A percentile compares a stretch with the other conserved stretches of the same genome.
Evolutionary conservation across 2,113 vertebrate genomes (phyloP).

Genomic region (Proterorhinus semilunaris): DNA sequence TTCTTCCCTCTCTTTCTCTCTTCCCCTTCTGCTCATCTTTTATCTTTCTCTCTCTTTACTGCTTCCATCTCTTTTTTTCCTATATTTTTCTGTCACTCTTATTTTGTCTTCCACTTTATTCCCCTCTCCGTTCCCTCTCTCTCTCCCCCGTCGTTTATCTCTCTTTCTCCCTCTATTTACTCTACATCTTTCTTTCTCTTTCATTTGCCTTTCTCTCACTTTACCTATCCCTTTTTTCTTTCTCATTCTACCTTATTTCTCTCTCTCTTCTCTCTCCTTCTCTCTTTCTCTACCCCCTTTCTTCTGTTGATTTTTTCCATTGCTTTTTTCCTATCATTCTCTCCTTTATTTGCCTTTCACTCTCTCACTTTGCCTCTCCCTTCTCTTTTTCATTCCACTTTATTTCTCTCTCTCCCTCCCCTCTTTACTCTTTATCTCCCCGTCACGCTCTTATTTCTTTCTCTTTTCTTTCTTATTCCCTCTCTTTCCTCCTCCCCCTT

Average conservation of each 20-base stretch:
- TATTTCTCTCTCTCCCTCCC: neutral
- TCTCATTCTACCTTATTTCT: neutral
- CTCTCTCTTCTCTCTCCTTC: neutral
- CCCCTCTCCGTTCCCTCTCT: constrained; percentile 14
- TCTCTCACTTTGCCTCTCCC: neutral
- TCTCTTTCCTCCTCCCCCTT: neutral
- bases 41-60: no score
- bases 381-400: neutral
- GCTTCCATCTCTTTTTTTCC: no score
- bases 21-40: no score
- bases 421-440: neutral
- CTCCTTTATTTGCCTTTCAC: no score
- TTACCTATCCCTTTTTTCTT: neutral
- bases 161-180: neutral
- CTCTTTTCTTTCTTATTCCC: neutral
- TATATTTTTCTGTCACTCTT: no score
- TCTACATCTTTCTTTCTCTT: constrained; percentile 12
- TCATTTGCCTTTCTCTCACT: constrained; percentile 10
- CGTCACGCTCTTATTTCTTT: neutral
- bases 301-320: neutral
- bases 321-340: neutral
- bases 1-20: no score
- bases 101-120: no score
- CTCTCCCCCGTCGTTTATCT: constrained; percentile 25
- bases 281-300: neutral